Evolutionary conservation across 2,797 vertebrate species (phyloP).

Genomic region (Sebastes matsubarae): DNA sequence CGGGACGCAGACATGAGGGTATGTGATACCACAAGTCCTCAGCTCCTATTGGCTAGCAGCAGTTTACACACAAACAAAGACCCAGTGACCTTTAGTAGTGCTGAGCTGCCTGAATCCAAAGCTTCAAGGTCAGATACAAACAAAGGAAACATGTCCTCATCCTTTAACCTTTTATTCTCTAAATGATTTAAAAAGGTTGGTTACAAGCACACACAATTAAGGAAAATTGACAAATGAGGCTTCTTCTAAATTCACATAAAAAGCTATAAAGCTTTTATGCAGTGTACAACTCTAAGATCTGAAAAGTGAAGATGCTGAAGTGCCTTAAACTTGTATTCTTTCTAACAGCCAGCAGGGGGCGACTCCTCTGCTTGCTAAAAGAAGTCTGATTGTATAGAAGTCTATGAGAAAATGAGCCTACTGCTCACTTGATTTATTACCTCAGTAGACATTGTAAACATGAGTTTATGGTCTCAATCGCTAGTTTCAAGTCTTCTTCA

Average conservation of each 20-base stretch:
- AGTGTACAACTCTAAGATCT: not conserved
- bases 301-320: not conserved
- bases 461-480: accelerated
- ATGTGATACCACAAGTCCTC: conserved; percentile 27
- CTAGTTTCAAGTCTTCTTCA: too few species aligned
- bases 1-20: conserved; percentile 50
- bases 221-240: not conserved
- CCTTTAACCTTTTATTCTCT: not conserved
- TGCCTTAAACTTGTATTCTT: too few species aligned
- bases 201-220: not conserved
- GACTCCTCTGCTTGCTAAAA: too few species aligned
- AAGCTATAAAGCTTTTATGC: not conserved
- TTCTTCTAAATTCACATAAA: not conserved
- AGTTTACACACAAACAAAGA: conserved; percentile 80
- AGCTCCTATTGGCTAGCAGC: conserved; percentile 46
- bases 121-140: conserved; percentile 61
- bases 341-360: too few species aligned
- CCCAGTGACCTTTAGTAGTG: conserved; percentile 46
- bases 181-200: not conserved
- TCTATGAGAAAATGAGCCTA: too few species aligned
- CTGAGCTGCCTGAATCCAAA: conserved; percentile 53
- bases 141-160: not conserved
- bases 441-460: too few species aligned
- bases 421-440: too few species aligned
- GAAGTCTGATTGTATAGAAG: too few species aligned